Evolutionary conservation across 2,888 invertebrate genomes (phyloP).

Genomic region (Cheilosia scutellata): DNA sequence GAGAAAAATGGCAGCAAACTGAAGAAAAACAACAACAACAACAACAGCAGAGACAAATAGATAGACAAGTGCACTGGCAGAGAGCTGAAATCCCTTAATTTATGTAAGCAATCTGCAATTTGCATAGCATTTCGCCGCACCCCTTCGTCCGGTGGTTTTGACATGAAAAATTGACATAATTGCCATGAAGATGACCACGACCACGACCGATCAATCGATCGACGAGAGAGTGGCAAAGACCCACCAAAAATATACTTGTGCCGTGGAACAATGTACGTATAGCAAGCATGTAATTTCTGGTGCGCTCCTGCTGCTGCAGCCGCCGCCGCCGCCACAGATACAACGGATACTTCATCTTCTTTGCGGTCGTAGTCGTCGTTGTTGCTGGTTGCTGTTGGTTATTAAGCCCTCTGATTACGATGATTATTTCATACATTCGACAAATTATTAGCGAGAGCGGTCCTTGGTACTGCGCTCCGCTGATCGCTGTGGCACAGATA

Average conservation of each 20-base stretch:
- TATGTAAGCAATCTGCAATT: conserved; percentile 71
- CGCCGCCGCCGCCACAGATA: background rate
- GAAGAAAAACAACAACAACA: too few relatives aligned
- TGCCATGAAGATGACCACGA: conserved; percentile 70
- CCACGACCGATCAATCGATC: conserved; percentile 73
- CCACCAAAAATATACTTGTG: conserved; percentile 41
- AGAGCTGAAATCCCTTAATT: conserved; percentile 57
- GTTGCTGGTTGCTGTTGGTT: conserved; percentile 66
- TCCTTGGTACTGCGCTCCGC: conserved; percentile 16
- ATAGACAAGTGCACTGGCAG: background rate
- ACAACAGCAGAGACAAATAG: background rate
- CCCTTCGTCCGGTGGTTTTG: conserved; percentile 2
- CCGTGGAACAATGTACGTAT: conserved; percentile 35
- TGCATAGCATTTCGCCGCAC: conserved; percentile 52
- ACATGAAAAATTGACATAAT: conserved; percentile 75
- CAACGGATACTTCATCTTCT: conserved; percentile 58
- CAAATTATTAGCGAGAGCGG: conserved; percentile 73
- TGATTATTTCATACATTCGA: conserved; percentile 77
- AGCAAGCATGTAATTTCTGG: conserved; percentile 66
- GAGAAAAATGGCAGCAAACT: background rate
- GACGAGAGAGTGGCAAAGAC: conserved; percentile 64
- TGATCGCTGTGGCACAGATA: conserved; percentile 52
- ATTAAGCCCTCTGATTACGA: conserved; percentile 75
- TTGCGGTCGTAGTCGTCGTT: conserved; percentile 23
- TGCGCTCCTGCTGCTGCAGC: conserved; percentile 51